Evolutionary conservation across 2,888 invertebrate species (phyloP), one percentile per base, ranked within the genome.

Genomic region (Campaea margaritaria): DNA sequence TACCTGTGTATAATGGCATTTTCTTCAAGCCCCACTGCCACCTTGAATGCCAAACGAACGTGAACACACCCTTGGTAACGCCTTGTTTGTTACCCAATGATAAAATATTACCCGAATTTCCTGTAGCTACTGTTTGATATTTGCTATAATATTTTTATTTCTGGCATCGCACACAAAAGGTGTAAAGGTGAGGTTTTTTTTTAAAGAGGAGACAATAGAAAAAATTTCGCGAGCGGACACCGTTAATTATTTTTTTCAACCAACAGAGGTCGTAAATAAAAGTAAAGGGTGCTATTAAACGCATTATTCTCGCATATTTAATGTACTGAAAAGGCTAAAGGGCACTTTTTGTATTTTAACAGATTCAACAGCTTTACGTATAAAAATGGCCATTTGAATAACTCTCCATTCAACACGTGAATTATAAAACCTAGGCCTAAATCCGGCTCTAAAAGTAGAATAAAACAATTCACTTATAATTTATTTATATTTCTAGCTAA

Each of bases 281-380:
- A 79, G 86, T 89, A 87, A 91, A 89, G 87, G 91, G 90, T 87
- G 89, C 89, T 87, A 90, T 91, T 91, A 91, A 91, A 89, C 87
- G 89, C 87, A 90, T 90, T 90, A 90, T 88, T 89, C 86, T 81
- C 87, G 87, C 85, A 90, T 89, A 86, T 90, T 91, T 90, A 90
- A 91, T 91, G 87, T 89, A 89, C 89, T 87, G 87, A 86, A 89
- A 90, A 86, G 82, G 85, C 80, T 87, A 85, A 89, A 89, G 83
- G 86, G 66, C 57, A 55, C 54, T 63, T 67, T 87, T 69, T 79
- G 80, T 85, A 85, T 87, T 85, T 85, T 75, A 78, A 66, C 81
- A 84, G 79, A 81, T 86, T 85, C 83, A 85, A 87, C 85, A 86
- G 89, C 87, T 90, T 86, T 84, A 80, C 83, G 61, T 54, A 81